Percentiles rank a stretch among this genome's conserved stretches.
These are phyloP conservation scores for Selenia dentaria DNA, from an alignment of 2,888 invertebrate genomes.

Conservation along the genomic window DNA sequence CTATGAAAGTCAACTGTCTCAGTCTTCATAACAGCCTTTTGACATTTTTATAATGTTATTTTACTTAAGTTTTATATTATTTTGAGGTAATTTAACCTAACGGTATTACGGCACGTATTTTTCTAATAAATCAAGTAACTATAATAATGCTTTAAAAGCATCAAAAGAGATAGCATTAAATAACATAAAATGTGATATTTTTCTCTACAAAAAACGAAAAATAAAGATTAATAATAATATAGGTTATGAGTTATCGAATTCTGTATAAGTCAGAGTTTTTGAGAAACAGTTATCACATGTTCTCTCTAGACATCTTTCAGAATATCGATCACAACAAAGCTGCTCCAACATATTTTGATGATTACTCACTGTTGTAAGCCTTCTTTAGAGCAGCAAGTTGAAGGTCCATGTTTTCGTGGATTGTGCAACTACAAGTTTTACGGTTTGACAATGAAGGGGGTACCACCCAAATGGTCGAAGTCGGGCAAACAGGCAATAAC, in stretches of 20 bases:
- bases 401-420: slow-evolving; percentile 35
- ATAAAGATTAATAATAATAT: slow-evolving; percentile 1
- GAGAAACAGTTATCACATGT: slow-evolving; percentile 25
- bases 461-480: slow-evolving; percentile 37
- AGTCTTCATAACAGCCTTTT: slow-evolving; percentile 2
- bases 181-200: not conserved
- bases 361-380: too few relatives aligned
- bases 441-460: slow-evolving; percentile 30
- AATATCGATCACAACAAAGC: slow-evolving; percentile 35
- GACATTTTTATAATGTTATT: not conserved
- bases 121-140: too few relatives aligned
- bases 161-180: too few relatives aligned
- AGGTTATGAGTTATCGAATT: slow-evolving; percentile 9
- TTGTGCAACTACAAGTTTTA: slow-evolving; percentile 37
- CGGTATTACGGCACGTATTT: too few relatives aligned
- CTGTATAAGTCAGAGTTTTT: slow-evolving; percentile 29
- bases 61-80: too few relatives aligned
- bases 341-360: slow-evolving; percentile 27
- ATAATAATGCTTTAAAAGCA: slow-evolving; percentile 1
- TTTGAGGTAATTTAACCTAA: too few relatives aligned
- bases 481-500: slow-evolving; percentile 23
- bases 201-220: slow-evolving; percentile 2
- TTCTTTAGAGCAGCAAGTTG: slow-evolving; percentile 30
- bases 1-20: too few relatives aligned
- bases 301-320: slow-evolving; percentile 33